Base-by-base conservation (phyloP, 2,113 vertebrate species). In the Mesoclemmys tuberculata region DNA sequence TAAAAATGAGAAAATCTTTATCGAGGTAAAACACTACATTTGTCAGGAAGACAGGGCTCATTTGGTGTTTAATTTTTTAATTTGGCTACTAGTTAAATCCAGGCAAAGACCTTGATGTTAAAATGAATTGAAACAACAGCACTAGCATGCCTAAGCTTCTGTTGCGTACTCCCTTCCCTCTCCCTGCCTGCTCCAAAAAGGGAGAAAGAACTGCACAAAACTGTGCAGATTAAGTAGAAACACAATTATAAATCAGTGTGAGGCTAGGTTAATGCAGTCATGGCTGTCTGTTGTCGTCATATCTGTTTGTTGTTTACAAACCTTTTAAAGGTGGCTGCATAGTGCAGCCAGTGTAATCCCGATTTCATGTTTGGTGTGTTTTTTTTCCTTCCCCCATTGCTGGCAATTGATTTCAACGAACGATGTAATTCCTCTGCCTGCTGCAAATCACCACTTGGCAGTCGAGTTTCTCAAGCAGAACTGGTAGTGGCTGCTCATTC, bases 381-480 rank as follows among this genome's bases (percentile, higher is more conserved):
- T 77, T 61, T 61, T 38, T 10, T 27, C 2, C 2, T 5, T 55
- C 2, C 38, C 75, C 78, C 87, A 64, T 92, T 97, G 95, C 93
- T 95, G 94, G 95, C 94, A 97, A 97, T 93, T 97, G 96, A 97
- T 97, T 97, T 97, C 93, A 97, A 96, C 97, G 96, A 97, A 98
- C 97, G 95, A 97, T 97, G 97, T 97, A 95, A 95, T 97, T 97
- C 93, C 95, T 97, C 92, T 97, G 91, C 95, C 95, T 52, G 84
- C 94, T 96, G 93, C 94, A 97, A 97, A 97, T 97, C 96, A 97
- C 93, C 91, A 97, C 97, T 97, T 94, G 96, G 96, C 93, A 94
- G 93, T 61, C 95, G 94, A 95, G 94, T 97, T 97, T 94, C 94
- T 98, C 96, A 96, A 96, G 96, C 96, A 96, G 96, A 97, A 96